Evolutionary conservation across 2,888 invertebrate genomes (phyloP), one percentile per base, ranked within the genome.

Genomic region (Meghimatium bilineatum): DNA sequence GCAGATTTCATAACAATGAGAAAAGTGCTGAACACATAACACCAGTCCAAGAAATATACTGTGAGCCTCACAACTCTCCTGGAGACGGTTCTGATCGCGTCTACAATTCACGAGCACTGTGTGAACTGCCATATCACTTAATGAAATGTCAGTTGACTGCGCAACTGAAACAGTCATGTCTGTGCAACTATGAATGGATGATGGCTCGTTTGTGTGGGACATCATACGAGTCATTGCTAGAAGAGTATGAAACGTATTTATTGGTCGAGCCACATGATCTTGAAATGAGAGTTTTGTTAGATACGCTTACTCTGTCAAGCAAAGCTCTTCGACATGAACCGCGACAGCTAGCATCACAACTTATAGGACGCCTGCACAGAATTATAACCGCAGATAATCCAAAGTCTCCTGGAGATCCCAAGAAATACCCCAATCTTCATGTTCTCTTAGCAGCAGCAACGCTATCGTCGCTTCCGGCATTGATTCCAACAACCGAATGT

Each of bases 91-190:
- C 87, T 1, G 87, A 86, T 52, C 81, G 88, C 56, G 87, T 89
- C 36, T 96, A 96, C 94, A 97, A 97, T 94, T 95, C 95, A 76
- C 95, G 97, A 90, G 96, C 96, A 94, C 95, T 97, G 86, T 96
- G 96, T 92, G 97, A 97, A 93, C 94, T 97, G 77, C 97, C 97
- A 74, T 96, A 95, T 94, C 96, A 97, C 91, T 95, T 96, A 92
- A 95, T 96, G 92, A 95, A 95, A 89, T 89, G 92, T 93, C 94
- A 89, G 94, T 95, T 89, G 86, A 86, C 86, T 44, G 95, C 90
- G 8, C 82, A 86, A 29, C 95, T 96, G 83, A 95, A 95, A 88
- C 95, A 96, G 80, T 95, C 95, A 32, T 96, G 96, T 92, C 95
- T 97, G 92, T 96, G 96, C 81, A 96, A 96, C 91, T 94, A 96